Base-by-base conservation (phyloP, 2,797 vertebrate genomes). In the Parambassis ranga region DNA sequence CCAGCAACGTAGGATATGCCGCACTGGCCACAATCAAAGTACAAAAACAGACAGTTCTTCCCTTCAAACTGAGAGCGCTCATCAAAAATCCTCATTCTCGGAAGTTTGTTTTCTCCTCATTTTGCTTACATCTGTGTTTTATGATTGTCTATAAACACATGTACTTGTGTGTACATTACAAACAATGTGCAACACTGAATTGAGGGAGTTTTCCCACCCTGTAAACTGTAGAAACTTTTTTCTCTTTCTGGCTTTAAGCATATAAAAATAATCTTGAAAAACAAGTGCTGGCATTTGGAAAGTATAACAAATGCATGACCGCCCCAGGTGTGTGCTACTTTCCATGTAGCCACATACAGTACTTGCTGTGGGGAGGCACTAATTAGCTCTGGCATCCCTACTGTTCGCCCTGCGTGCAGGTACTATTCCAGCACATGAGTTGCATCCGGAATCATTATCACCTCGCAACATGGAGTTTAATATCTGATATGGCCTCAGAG, bases 311-410 rank as follows among this genome's bases (percentile, higher is more conserved):
- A 75, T 64, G 64, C 62, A 49, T 20, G 27, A 38, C 11, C 1
- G 24, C 66, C 61, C 48, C 39, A 59, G 82, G 71, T 68, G 63
- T 59, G 64, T 56, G 65, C 73, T 63, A 5, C 26, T 66, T 68
- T 77, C 46, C 7, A 41, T 49, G 51, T 42, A 62, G 50, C 38
- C 63, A 59, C 73, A 67, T 74, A 36, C 68, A 65, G 75, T 23
- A 33, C 38, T 59, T 64, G 63, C 79, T 66, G 78, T 65, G 36
- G 81, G 79, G 62, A 73, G 78, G 41, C 64, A 71, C 75, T 87
- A 83, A 87, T 87, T 85, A 83, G 73, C 77, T 73, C 46, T 71
- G 72, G 77, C 76, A 41, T 84, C 69, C 82, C 74, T 8, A 44
- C 80, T 55, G 71, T 62, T 74, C 61, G 67, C 72, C 43, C 80